Conservation (phyloP, 2,113 vertebrate species). For the Stigmatopora argus region DNA sequence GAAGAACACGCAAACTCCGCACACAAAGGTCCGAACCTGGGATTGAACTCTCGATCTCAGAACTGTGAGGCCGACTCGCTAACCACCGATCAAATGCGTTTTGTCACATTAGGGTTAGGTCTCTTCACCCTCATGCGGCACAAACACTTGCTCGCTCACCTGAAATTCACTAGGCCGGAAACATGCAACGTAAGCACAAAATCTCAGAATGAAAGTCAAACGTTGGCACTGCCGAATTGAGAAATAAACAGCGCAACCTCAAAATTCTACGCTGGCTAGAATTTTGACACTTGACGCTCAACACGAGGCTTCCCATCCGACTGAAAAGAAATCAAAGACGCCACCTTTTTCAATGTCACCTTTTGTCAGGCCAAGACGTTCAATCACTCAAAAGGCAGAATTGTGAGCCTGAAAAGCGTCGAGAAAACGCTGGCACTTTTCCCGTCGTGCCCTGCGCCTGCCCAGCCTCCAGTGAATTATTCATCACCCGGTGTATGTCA, state of each 20-base stretch:
- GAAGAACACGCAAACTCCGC: too few species aligned
- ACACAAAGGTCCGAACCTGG: too few species aligned
- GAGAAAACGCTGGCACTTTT: constrained; percentile 20
- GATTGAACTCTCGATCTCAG: too few species aligned
- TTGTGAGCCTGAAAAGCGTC: background rate
- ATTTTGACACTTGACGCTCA: background rate
- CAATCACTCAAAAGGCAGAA: background rate
- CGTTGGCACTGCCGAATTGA: background rate
- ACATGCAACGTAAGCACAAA: background rate
- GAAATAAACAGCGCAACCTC: background rate
- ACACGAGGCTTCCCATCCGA: background rate
- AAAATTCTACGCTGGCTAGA: too few species aligned
- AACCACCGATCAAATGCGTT: too few species aligned
- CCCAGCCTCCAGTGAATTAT: constrained; percentile 62
- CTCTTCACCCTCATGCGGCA: too few species aligned
- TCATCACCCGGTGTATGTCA: constrained; percentile 73
- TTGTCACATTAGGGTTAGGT: too few species aligned
- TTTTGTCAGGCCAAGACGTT: background rate
- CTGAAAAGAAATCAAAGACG: background rate
- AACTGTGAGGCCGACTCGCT: too few species aligned
- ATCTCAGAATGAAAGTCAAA: background rate
- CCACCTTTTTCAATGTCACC: background rate
- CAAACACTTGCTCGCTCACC: too few species aligned
- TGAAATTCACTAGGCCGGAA: background rate
- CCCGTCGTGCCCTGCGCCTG: constrained; percentile 10